Evolutionary conservation across 2,113 vertebrate genomes (phyloP), one percentile per base, ranked within the genome.

Genomic region (Rhizomys pruinosus): DNA sequence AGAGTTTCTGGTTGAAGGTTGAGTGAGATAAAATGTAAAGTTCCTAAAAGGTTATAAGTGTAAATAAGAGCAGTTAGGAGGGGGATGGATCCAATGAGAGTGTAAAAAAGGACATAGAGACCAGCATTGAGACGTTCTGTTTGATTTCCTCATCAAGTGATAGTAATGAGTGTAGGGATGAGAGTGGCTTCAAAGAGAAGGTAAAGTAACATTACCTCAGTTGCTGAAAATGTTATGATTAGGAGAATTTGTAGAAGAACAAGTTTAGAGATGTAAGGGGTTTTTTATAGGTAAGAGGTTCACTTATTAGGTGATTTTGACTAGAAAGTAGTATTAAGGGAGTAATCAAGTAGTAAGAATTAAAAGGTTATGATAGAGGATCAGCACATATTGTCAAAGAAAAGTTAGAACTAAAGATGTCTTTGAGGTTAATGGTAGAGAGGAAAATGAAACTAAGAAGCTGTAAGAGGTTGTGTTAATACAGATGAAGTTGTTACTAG

Each of bases 231-330:
- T 22, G 32, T 64, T 34, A 84, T 32, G 1, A 74, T 64, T 61
- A 73, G 72, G 1, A 37, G 9, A 0, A 39, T 0, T 25, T 85
- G 66, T 1, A 71, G 34, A 0, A n/a, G 1, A 0, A 85, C 7
- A 27, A 85, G 4, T 23, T 69, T 23, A 0, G 32, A 32, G 4
- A 85, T 55, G 2, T 25, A 85, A n/a, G n/a, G 3, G 37, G 5
- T 29, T 85, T 71, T 71, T 85, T 71, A 17, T 19, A 16, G 3
- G 7, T 0, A 0, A 20, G 0, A 2, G 42, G 17, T 9, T 69
- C 19, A 0, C 69, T 84, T 7, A 11, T 27, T 1, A 84, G 2
- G 9, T 68, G 81, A 1, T 34, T 4, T 52, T 84, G 81, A 29
- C 42, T 84, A 1, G 63, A 39, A 1, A 84, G 9, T 0, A 84